These are phyloP conservation scores for Peromyscus eremicus DNA, from an alignment of 2,797 vertebrate species.

Conservation along the genomic window DNA sequence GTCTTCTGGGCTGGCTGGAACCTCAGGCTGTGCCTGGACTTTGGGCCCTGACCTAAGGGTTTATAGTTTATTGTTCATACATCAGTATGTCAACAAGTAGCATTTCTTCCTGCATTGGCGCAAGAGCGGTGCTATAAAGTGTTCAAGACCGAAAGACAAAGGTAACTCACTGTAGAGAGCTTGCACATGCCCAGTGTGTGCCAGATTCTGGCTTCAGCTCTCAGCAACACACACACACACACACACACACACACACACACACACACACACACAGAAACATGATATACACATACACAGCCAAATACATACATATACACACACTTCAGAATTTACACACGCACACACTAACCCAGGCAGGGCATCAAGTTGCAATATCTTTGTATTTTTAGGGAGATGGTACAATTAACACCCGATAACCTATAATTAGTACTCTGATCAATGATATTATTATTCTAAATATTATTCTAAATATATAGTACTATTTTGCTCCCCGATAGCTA, in stretches of 20 bases:
- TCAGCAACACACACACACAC: not conserved
- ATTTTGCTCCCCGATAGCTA: not conserved
- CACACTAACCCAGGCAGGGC: not conserved
- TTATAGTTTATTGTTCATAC: slow-evolving; percentile 85
- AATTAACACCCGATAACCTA: not conserved
- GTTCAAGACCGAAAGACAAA: not conserved
- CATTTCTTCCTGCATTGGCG: slow-evolving; percentile 85
- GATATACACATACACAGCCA: not conserved
- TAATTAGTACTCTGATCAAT: not conserved
- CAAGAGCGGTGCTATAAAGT: slow-evolving; percentile 78
- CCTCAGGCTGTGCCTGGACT: slow-evolving; percentile 81
- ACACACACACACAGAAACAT: not conserved
- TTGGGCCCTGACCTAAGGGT: slow-evolving; percentile 81
- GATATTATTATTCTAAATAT: not conserved
- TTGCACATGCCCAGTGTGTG: not conserved
- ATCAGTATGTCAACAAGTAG: slow-evolving; percentile 86
- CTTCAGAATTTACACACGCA: not conserved
- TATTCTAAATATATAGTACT: not conserved
- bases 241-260: too few species aligned
- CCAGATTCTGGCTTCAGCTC: not conserved
- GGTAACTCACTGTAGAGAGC: not conserved
- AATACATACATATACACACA: not conserved
- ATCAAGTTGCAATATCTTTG: not conserved
- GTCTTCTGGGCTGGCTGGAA: slow-evolving; percentile 82
- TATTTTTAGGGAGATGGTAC: not conserved